Evolutionary conservation across 2,888 invertebrate genomes (phyloP).

Genomic region (Oxyscelio sp.): DNA sequence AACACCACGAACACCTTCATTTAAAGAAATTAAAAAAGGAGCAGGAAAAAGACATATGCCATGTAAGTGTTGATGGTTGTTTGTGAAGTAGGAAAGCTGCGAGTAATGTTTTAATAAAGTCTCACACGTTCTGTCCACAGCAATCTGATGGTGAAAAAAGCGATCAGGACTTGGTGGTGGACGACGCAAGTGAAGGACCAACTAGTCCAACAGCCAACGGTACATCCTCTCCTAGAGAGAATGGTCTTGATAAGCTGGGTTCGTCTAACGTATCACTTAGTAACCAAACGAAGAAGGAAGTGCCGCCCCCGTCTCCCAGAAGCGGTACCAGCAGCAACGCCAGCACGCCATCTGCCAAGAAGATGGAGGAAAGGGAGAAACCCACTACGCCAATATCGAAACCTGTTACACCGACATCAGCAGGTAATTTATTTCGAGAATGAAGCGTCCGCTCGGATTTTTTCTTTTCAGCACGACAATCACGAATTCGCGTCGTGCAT

Average conservation of each 20-base stretch:
- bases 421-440: conserved; percentile 84
- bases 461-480: conserved; percentile 7
- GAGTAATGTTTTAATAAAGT: conserved; percentile 70
- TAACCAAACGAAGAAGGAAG: conserved; percentile 91
- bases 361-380: conserved; percentile 94
- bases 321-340: conserved; percentile 97
- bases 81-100: background rate
- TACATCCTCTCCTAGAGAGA: conserved; percentile 96
- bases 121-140: conserved; percentile 86
- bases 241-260: conserved; percentile 94
- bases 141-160: conserved; percentile 95
- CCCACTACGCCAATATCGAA: conserved; percentile 97
- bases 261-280: conserved; percentile 85
- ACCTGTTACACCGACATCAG: conserved; percentile 95
- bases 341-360: conserved; percentile 96
- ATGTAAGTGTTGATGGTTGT: conserved; percentile 90
- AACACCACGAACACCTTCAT: conserved; percentile 91
- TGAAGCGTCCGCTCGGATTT: background rate
- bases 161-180: conserved; percentile 97
- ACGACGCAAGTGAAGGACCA: conserved; percentile 97
- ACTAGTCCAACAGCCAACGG: conserved; percentile 94
- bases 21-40: conserved; percentile 91
- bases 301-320: conserved; percentile 87
- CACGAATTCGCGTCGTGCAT: conserved; percentile 2
- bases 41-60: conserved; percentile 94